Evolutionary conservation across 1,140 invertebrate species (phyloP).

Genomic region (Ips typographus): DNA sequence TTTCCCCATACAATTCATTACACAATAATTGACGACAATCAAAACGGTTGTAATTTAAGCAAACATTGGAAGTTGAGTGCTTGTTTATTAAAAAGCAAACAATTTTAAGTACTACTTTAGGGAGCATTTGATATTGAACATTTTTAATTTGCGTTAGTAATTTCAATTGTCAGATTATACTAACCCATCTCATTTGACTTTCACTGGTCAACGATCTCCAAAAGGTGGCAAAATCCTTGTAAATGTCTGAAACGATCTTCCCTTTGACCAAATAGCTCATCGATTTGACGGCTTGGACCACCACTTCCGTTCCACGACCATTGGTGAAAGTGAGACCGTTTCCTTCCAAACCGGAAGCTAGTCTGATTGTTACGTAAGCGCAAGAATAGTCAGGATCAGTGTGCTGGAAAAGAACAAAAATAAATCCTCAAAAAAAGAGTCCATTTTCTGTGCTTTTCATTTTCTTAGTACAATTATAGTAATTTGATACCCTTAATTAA

Average conservation of each 20-base stretch:
- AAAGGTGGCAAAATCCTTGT: slow-evolving; percentile 72
- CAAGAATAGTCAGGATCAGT: slow-evolving; percentile 89
- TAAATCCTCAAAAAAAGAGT: background rate
- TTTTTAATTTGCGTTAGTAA: background rate
- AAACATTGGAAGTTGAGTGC: background rate
- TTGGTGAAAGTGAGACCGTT: slow-evolving; percentile 85
- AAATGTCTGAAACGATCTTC: slow-evolving; percentile 67
- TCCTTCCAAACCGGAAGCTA: slow-evolving; percentile 65
- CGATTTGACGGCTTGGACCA: slow-evolving; percentile 72
- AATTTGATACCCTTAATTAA: no score
- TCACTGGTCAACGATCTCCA: slow-evolving; percentile 84
- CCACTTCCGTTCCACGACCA: slow-evolving; percentile 82
- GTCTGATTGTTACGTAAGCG: slow-evolving; percentile 78
- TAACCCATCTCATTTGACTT: slow-evolving; percentile 87
- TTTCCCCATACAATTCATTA: no score
- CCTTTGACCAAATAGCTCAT: slow-evolving; percentile 69
- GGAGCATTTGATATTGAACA: background rate
- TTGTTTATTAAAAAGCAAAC: background rate
- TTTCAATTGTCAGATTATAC: slow-evolving; percentile 24
- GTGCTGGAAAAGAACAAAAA: slow-evolving; percentile 61
- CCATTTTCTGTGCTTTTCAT: no score
- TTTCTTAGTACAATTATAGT: no score
- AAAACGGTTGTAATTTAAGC: no score
- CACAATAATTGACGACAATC: no score
- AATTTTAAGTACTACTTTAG: no score